phyloP scores from a whole-genome alignment of 2,797 vertebrate genomes.

The Pachyuromys duprasi region DNA sequence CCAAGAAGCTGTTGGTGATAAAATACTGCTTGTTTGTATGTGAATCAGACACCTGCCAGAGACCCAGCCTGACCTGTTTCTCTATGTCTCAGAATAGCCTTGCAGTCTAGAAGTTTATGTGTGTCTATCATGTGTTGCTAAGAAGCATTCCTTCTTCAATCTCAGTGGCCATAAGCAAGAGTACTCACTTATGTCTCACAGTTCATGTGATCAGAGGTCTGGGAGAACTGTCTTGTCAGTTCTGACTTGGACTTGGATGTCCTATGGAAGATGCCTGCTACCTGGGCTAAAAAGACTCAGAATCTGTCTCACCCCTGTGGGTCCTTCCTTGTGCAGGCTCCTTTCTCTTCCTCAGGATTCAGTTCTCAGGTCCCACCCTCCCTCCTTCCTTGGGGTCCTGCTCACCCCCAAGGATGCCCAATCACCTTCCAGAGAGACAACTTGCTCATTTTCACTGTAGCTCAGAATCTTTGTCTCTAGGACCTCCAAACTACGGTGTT shows the following conservation, averaged over 20 bases:
- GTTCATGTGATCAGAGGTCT: neutral
- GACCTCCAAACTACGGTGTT: neutral
- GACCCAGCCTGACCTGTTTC: neutral
- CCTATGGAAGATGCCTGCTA: neutral
- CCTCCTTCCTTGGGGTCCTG: neutral
- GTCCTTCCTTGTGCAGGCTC: neutral
- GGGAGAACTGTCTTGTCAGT: neutral
- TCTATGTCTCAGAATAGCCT: neutral
- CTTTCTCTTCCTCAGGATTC: neutral
- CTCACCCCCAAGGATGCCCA: neutral
- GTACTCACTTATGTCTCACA: neutral
- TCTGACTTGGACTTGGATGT: neutral
- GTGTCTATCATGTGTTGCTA: neutral
- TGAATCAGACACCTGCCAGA: neutral
- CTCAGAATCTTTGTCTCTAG: neutral
- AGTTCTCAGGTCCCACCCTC: neutral
- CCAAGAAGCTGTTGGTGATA: neutral
- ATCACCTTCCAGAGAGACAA: neutral
- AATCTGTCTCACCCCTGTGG: neutral
- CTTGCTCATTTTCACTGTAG: neutral
- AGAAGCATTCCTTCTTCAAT: neutral
- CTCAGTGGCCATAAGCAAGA: neutral
- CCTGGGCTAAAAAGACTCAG: neutral
- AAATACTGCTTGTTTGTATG: neutral
- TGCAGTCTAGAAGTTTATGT: neutral